A percentile compares a stretch with the other conserved stretches of the same genome.
Conservation (phyloP, 2,113 vertebrate genomes). For the Notothenia coriiceps region DNA sequence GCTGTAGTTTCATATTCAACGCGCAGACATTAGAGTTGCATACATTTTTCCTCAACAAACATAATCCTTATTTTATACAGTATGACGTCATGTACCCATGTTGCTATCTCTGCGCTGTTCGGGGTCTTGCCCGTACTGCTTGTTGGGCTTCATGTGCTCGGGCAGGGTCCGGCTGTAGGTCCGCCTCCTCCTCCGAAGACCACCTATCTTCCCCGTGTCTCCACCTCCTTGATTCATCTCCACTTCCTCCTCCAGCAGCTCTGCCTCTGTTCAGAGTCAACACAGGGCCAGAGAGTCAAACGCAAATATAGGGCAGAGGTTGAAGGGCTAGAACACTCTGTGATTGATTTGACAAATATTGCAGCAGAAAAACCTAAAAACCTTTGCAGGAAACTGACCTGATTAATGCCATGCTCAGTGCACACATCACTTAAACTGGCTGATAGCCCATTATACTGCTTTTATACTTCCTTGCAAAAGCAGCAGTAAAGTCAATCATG, state of each 20-base stretch:
- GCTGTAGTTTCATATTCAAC: neutral
- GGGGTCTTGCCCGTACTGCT: slow-evolving; percentile 64
- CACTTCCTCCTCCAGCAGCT: slow-evolving; percentile 92
- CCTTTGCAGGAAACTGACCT: neutral
- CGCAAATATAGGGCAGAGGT: neutral
- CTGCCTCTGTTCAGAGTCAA: slow-evolving; percentile 83
- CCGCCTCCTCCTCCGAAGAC: slow-evolving; percentile 87
- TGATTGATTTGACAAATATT: neutral
- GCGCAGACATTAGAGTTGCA: no score
- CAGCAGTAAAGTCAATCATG: slow-evolving; percentile 30
- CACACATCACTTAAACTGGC: neutral
- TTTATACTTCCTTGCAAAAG: neutral
- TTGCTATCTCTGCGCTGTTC: slow-evolving; percentile 70
- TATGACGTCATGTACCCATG: slow-evolving; percentile 63
- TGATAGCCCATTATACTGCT: neutral
- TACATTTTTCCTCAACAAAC: neutral
- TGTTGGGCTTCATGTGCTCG: slow-evolving; percentile 85
- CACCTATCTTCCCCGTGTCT: slow-evolving; percentile 87
- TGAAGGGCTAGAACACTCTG: neutral
- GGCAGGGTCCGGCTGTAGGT: slow-evolving; percentile 84
- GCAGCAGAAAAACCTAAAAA: neutral
- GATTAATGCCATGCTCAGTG: neutral
- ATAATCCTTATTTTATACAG: neutral
- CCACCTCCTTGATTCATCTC: slow-evolving; percentile 85
- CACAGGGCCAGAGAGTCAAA: neutral